Evolutionary conservation across 2,888 invertebrate species (phyloP).

Genomic region (Oxystoma pomonae): DNA sequence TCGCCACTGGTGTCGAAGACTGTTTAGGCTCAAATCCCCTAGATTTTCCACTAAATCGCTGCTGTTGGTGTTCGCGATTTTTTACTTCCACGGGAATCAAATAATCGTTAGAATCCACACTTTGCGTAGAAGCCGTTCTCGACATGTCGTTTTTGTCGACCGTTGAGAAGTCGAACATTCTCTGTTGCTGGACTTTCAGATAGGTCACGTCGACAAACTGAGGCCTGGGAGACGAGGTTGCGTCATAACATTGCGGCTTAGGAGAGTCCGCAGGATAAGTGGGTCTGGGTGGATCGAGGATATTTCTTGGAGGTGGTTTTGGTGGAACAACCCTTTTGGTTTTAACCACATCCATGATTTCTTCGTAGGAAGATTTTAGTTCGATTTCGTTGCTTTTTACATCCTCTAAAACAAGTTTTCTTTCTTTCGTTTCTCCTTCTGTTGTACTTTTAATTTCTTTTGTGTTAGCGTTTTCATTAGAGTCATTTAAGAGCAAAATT

Average conservation of each 20-base stretch:
- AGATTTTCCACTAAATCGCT: background rate
- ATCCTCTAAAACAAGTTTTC: background rate
- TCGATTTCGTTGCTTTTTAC: constrained; percentile 1
- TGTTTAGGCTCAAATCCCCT: constrained; percentile 38
- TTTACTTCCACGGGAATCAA: constrained; percentile 18
- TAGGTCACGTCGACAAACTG: background rate
- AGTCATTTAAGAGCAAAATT: background rate
- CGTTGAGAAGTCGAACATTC: background rate
- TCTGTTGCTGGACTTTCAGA: background rate
- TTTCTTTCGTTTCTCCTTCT: background rate
- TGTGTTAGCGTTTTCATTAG: background rate
- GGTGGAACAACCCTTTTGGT: constrained; percentile 40
- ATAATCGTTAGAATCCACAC: constrained; percentile 23
- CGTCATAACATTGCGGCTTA: constrained; percentile 29
- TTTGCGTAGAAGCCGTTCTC: constrained; percentile 12
- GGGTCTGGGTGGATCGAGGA: constrained; percentile 36
- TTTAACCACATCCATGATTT: background rate
- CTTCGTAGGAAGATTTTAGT: background rate
- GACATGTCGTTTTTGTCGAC: background rate
- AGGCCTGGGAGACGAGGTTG: background rate
- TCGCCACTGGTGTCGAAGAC: constrained; percentile 37
- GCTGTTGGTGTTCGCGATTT: background rate
- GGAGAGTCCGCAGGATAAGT: constrained; percentile 40
- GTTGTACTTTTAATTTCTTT: background rate
- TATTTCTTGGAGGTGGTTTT: constrained; percentile 44